Percentiles rank a stretch among this genome's conserved stretches.
phyloP scores from a whole-genome alignment of 2,888 invertebrate genomes.

The Lasius platythorax region DNA sequence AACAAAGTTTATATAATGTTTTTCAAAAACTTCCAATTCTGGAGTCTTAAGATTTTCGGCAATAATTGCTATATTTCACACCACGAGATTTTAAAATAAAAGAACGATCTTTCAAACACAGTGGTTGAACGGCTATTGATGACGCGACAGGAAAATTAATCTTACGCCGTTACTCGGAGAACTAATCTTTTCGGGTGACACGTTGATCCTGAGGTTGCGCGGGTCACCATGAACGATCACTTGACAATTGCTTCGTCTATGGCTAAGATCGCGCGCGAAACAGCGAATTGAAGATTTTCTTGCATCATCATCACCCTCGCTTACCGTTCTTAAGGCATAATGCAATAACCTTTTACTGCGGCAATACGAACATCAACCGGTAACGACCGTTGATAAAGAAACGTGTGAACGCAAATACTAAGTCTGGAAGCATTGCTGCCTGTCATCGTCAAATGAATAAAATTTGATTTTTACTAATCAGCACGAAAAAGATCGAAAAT shows the following conservation, averaged over 20 bases:
- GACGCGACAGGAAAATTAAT: slow-evolving; percentile 40
- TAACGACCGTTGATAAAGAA: slow-evolving; percentile 55
- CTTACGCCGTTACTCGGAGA: slow-evolving; percentile 22
- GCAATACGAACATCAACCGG: slow-evolving; percentile 53
- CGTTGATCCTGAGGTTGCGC: slow-evolving; percentile 34
- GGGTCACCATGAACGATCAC: slow-evolving; percentile 40
- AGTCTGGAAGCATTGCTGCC: slow-evolving; percentile 36
- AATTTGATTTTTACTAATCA: not conserved
- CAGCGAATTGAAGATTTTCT: slow-evolving; percentile 51
- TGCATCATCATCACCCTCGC: slow-evolving; percentile 53
- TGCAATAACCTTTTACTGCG: slow-evolving; percentile 40
- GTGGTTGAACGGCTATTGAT: slow-evolving; percentile 16
- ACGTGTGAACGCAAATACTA: slow-evolving; percentile 33
- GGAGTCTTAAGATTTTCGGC: not conserved
- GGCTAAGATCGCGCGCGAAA: slow-evolving; percentile 44
- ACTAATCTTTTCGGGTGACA: slow-evolving; percentile 53
- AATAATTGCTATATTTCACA: not conserved
- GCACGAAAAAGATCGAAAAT: not conserved
- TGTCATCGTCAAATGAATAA: slow-evolving; percentile 19
- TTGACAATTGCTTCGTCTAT: slow-evolving; percentile 47
- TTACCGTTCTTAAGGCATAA: slow-evolving; percentile 33
- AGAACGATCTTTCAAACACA: not conserved
- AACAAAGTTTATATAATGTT: not conserved
- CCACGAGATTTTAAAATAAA: not conserved
- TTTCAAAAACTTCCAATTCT: not conserved